Conservation (phyloP, 2,113 vertebrate species). For the Ursus arctos region DNA sequence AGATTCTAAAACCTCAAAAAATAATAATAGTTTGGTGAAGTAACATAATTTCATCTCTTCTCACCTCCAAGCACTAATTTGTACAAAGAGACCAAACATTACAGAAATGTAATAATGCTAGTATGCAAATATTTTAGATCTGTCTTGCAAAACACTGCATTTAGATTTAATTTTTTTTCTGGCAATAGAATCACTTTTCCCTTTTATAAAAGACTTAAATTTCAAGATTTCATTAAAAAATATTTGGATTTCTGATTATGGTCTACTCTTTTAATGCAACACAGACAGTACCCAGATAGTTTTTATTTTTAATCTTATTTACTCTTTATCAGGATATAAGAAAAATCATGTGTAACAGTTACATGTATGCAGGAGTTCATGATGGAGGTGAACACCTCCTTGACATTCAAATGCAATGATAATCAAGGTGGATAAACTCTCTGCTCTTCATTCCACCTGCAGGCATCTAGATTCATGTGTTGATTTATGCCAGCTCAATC, state of each 20-base stretch:
- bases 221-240: constrained; percentile 14
- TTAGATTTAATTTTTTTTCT: not conserved
- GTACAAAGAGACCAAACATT: not conserved
- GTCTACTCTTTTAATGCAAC: not conserved
- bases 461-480: constrained; percentile 77
- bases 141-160: not conserved
- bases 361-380: constrained; percentile 52
- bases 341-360: not conserved
- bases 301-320: not conserved
- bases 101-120: not conserved
- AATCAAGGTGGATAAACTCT: constrained; percentile 76
- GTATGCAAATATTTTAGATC: not conserved
- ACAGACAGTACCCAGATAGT: not conserved
- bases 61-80: not conserved
- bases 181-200: not conserved
- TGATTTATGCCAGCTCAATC: constrained; percentile 86
- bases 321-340: not conserved
- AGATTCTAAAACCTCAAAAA: not conserved
- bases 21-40: not conserved
- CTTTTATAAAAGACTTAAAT: constrained; percentile 29
- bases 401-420: constrained; percentile 83
- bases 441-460: constrained; percentile 80
- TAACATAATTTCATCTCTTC: not conserved
- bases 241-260: not conserved
- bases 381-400: constrained; percentile 18